Evolutionary conservation across 2,888 invertebrate species (phyloP).

Genomic region (Hermaeophaga mercurialis): DNA sequence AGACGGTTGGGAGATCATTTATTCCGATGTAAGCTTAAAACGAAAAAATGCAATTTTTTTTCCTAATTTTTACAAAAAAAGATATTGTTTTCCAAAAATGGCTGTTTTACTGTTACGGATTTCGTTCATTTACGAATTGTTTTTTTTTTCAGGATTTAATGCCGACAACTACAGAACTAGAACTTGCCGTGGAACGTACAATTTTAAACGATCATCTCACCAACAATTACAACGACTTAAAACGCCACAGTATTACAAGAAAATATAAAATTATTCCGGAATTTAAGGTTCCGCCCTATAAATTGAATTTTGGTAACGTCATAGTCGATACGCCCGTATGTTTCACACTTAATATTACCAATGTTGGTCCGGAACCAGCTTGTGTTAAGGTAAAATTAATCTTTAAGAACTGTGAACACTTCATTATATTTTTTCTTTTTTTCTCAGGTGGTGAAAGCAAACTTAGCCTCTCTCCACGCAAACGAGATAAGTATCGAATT

Average conservation of each 20-base stretch:
- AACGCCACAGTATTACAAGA: constrained; percentile 45
- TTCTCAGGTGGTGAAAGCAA: constrained; percentile 31
- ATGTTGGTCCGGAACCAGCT: constrained; percentile 61
- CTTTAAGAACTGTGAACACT: background rate
- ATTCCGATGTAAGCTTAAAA: background rate
- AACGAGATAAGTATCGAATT: constrained; percentile 52
- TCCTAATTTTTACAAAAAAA: background rate
- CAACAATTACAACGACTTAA: constrained; percentile 54
- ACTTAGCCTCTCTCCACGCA: constrained; percentile 36
- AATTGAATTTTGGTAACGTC: constrained; percentile 64
- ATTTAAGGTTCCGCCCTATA: constrained; percentile 60
- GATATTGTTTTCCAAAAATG: no score
- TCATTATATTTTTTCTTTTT: background rate
- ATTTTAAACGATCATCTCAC: constrained; percentile 59
- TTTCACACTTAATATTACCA: constrained; percentile 56
- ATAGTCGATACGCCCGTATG: constrained; percentile 58
- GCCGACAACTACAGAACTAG: constrained; percentile 65
- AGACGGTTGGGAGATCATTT: constrained; percentile 37
- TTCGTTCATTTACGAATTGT: no score
- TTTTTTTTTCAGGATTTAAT: constrained; percentile 37
- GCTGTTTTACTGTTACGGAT: no score
- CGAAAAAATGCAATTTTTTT: constrained; percentile 17
- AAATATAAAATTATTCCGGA: constrained; percentile 58
- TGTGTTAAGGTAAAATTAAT: constrained; percentile 54
- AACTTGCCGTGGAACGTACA: constrained; percentile 65